Evolutionary conservation across 2,113 vertebrate species (phyloP), one percentile per base, ranked within the genome.

Genomic region (Aramus guarauna): DNA sequence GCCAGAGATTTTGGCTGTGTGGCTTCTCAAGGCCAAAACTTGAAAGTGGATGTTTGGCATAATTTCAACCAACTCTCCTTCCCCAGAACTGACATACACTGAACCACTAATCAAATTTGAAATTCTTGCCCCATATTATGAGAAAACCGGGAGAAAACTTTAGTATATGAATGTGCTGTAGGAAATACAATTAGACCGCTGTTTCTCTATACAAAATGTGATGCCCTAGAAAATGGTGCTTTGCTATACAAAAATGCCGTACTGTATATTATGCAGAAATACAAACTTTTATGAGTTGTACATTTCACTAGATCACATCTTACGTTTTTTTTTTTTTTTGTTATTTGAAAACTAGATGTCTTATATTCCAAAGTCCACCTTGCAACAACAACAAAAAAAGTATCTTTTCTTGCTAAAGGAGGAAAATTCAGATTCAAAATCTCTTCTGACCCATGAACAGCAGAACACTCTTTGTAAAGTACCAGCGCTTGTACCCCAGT

Each of bases 401-500:
- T 37, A 12, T 8, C 23, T 87, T 68, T 75, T n/a, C 30, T 73
- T 23, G 39, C 32, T 80, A 63, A 72, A 81, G 5, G 24, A 66
- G 21, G 14, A 63, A 79, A 76, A 73, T 27, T 79, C 30, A 36
- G 16, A 60, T 32, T 41, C 32, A 32, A 29, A 90, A 39, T 78
- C 32, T n/a, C 20, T 53, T 62, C 78, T 77, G 74, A 68, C 20
- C 20, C 41, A 16, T 27, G 15, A 92, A 45, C 26, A 36, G 21
- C 41, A 59, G 37, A 79, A 58, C 3, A 3, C 12, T 60, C 7
- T 66, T 58, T 0, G 0, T 69, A 34, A 74, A 66, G 37, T 11
- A 17, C 13, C 39, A 88, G n/a, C n/a, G n/a, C 11, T 17, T 9
- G 34, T 5, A 39, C 6, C 58, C 43, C 75, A 6, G 36, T 34